Conservation (phyloP, 2,113 vertebrate genomes). For the Charadrius vociferus region DNA sequence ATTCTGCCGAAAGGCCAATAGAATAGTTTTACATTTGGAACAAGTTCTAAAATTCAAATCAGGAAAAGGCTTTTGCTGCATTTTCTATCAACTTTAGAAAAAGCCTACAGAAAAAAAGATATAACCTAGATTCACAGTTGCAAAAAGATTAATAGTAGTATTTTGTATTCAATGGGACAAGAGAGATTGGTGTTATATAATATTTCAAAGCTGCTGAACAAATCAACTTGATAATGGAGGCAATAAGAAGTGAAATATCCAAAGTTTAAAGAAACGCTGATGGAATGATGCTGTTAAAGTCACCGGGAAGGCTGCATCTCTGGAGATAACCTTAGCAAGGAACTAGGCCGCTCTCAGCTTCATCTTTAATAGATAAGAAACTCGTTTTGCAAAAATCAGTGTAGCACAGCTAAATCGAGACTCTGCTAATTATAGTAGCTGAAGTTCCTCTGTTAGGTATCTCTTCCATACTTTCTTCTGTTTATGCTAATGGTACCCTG, state of each 20-base stretch:
- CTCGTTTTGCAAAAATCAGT: neutral
- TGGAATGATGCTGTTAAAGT: constrained; percentile 27
- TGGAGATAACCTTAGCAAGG: constrained; percentile 26
- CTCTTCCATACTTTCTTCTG: neutral
- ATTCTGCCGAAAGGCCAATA: constrained; percentile 22
- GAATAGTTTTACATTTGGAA: constrained; percentile 37
- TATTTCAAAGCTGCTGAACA: constrained; percentile 57
- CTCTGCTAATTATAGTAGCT: neutral
- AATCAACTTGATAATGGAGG: constrained; percentile 57
- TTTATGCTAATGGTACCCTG: neutral
- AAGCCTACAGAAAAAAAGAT: neutral
- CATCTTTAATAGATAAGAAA: constrained; percentile 52
- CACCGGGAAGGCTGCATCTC: constrained; percentile 34
- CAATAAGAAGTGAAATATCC: constrained; percentile 48
- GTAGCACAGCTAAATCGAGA: neutral
- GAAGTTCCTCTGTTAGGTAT: neutral
- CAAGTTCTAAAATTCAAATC: constrained; percentile 48
- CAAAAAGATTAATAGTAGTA: constrained; percentile 32
- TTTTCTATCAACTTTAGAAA: constrained; percentile 36
- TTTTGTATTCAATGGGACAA: constrained; percentile 23
- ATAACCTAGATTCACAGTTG: constrained; percentile 45
- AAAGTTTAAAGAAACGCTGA: constrained; percentile 42
- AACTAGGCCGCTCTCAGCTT: constrained; percentile 42
- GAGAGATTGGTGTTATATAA: constrained; percentile 37
- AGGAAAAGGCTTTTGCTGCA: constrained; percentile 19